Evolutionary conservation across 2,888 invertebrate genomes (phyloP), one percentile per base, ranked within the genome.

Genomic region (Neoascia interrupta): DNA sequence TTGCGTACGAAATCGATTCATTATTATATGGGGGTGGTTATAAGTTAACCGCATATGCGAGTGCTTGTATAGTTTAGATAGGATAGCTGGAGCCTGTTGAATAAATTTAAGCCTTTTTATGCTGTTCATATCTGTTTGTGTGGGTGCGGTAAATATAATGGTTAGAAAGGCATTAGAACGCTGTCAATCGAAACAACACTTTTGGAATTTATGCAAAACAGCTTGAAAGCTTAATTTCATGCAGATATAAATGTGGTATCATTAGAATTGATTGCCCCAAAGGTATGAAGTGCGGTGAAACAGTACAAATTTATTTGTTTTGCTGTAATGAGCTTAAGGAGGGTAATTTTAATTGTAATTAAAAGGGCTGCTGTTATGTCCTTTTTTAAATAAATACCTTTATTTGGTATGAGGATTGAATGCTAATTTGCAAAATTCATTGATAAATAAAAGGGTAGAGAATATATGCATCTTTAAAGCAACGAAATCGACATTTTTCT

Each of bases 141-240:
- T n/a, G 21, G 13, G 63, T 16, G 13, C 26, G 18, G n/a, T 23
- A 45, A 34, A n/a, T n/a, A 69, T 61, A 58, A 51, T 34, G 45
- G 63, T 21, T 75, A 70, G 70, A 53, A 31, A 41, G 47, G 43
- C 11, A 43, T 63, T 69, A 51, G 41, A 49, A n/a, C n/a, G 54
- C 19, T 75, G 70, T 70, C 75, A 75, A 75, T 75, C 21, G 51
- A 43, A 63, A 70, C 70, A 70, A 70, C 69, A 51, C 13, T 36
- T 49, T 28, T 18, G 31, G 28, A 70, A 75, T 74, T 54, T 74
- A 70, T 69, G 56, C 56, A 19, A 47, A 36, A 21, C 61, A 28
- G 56, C 41, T 41, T 68, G 68, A 68, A 56, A 45, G 68, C 45
- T 75, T 75, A 70, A 70, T 70, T 63, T 51, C 51, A 70, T 75